Conservation (phyloP, 1,140 invertebrate species). For the Lordiphosa mommai region DNA sequence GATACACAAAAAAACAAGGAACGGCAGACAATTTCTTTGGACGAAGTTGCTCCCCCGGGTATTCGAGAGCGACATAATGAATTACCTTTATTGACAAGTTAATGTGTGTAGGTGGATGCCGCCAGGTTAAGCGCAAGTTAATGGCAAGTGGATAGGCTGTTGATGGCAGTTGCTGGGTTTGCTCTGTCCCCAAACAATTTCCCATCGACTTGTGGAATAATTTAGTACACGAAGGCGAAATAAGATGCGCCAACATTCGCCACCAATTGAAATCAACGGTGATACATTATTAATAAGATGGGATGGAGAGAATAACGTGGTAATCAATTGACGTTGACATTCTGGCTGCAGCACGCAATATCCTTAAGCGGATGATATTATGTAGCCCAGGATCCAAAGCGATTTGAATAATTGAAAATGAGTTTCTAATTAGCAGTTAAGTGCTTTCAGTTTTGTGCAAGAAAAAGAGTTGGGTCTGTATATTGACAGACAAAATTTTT, state of each 20-base stretch:
- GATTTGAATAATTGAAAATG: conserved; percentile 71
- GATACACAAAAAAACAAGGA: conserved; percentile 7
- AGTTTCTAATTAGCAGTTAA: conserved; percentile 65
- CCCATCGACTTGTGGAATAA: conserved; percentile 50
- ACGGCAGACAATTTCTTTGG: conserved; percentile 36
- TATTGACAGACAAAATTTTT: not conserved
- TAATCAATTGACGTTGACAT: conserved; percentile 74
- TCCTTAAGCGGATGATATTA: conserved; percentile 20
- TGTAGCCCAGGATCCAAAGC: conserved; percentile 29
- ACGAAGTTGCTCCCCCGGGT: conserved; percentile 31
- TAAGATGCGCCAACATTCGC: conserved; percentile 42
- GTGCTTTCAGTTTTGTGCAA: conserved; percentile 39
- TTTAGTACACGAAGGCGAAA: conserved; percentile 41
- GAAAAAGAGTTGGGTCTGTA: not conserved
- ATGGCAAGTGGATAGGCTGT: conserved; percentile 72
- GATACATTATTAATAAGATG: conserved; percentile 55
- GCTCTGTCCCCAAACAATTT: conserved; percentile 56
- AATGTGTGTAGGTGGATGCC: conserved; percentile 72
- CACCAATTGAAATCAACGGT: conserved; percentile 62
- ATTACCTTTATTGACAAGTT: conserved; percentile 80
- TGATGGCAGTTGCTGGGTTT: conserved; percentile 32
- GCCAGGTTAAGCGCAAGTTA: conserved; percentile 48
- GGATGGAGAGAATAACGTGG: conserved; percentile 8
- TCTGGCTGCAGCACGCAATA: conserved; percentile 31
- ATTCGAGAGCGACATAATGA: conserved; percentile 78